Percentiles rank a stretch among this genome's conserved stretches.
Evolutionary conservation across 2,797 vertebrate genomes (phyloP).

Genomic region (Sebastolobus altivelis): DNA sequence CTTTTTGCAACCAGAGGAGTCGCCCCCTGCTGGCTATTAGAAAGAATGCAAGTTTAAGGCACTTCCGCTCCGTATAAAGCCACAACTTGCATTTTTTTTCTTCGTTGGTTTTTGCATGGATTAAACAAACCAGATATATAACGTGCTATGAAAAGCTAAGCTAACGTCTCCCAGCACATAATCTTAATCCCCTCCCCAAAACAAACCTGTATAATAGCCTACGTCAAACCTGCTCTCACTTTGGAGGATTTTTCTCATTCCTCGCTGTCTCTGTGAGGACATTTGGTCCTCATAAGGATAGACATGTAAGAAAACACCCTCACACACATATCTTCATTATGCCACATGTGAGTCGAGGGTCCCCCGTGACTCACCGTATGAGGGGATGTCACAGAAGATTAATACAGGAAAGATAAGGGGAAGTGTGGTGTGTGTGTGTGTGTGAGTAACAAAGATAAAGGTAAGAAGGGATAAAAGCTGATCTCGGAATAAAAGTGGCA

Average conservation of each 20-base stretch:
- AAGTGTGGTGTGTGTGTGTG: conserved; percentile 6
- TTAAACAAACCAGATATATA: background rate
- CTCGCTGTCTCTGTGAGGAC: background rate
- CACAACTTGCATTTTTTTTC: background rate
- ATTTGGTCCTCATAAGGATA: conserved; percentile 38
- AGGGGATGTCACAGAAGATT: conserved; percentile 56
- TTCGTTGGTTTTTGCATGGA: background rate
- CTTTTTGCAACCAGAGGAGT: too few species aligned
- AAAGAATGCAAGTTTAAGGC: too few species aligned
- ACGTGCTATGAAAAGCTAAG: background rate
- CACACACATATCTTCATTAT: conserved; percentile 58
- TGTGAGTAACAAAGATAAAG: conserved; percentile 26
- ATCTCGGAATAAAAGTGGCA: conserved; percentile 37
- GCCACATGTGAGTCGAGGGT: conserved; percentile 32
- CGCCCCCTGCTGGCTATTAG: too few species aligned
- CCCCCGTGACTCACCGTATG: conserved; percentile 44
- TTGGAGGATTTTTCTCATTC: background rate
- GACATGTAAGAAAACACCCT: conserved; percentile 9
- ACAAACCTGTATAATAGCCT: background rate
- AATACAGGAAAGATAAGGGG: conserved; percentile 39
- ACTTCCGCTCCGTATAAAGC: too few species aligned
- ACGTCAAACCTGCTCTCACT: background rate
- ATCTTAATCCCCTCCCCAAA: background rate
- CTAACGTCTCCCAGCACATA: background rate
- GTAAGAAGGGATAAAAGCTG: conserved; percentile 42